Evolutionary conservation across 1,140 invertebrate genomes (phyloP), one percentile per base, ranked within the genome.

Genomic region (Eulimnadia texana): DNA sequence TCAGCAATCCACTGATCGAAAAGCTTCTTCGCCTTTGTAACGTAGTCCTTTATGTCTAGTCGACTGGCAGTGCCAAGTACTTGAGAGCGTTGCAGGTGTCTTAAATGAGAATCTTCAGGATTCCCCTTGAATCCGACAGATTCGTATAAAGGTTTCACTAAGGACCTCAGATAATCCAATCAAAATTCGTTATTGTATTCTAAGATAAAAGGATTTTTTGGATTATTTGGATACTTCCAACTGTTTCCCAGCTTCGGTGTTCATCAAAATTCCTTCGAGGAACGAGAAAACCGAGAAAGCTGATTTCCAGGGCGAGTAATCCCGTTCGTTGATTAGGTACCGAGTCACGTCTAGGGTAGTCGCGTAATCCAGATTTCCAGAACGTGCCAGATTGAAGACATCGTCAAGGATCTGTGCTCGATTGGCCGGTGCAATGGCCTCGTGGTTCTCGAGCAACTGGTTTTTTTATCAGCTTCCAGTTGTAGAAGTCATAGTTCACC

Each of bases 371-470:
- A 90, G 67, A 3, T 79, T 70, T 3, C 79, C 80, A 42, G 79
- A 80, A n/a, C 82, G 71, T 0, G 88, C 89, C 42, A 96, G 73
- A 67, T 88, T 89, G 67, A 93, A 77, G 0, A 86, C 83, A 71
- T 95, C 92, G 68, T 94, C 88, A 0, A 95, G 75, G 3, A 94
- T 74, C 71, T 95, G 91, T 0, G 90, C 91, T 63, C 91, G 73
- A 71, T 94, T 95, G 22, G 85, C 80, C 0, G 82, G 76, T 47
- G 83, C 78, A 51, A 93, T 88, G 3, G 72, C 69, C 56, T 79
- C 70, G 2, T 68, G 65, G 20, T 76, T 73, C 55, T 79, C 70
- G 61, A 80, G 79, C 6, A 92, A 69, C 63, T 90, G 80, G 9
- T 79, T 72, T 0, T n/a, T 81, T 82, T 3, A 91, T 75, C 63